Conservation (phyloP, 2,888 invertebrate species). For the Alloplasta piceator region DNA sequence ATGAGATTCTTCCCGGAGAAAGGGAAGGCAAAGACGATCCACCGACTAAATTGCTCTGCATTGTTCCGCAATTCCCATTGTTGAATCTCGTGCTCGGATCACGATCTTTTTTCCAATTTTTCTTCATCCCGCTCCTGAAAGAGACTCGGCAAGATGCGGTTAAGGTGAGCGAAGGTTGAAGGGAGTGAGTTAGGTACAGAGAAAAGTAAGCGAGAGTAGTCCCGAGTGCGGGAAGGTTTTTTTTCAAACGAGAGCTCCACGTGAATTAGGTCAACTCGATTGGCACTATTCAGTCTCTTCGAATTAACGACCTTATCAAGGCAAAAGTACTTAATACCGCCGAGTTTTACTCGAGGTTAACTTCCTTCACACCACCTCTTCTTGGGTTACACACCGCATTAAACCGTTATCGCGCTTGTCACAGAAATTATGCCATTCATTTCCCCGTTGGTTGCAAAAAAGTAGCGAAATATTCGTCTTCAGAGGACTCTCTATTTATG, state of each 20-base stretch:
- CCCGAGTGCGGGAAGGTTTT: not conserved
- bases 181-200: not conserved
- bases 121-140: constrained; percentile 1
- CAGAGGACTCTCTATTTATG: no score
- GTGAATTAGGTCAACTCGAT: constrained; percentile 57
- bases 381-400: no score
- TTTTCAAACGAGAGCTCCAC: constrained; percentile 29
- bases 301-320: constrained; percentile 53
- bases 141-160: constrained; percentile 19
- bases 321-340: constrained; percentile 28
- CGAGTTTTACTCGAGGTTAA: not conserved
- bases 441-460: no score
- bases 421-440: no score
- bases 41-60: no score
- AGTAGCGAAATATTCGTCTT: no score
- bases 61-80: no score
- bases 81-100: no score
- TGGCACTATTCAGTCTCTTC: constrained; percentile 56
- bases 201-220: constrained; percentile 9
- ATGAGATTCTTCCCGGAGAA: no score
- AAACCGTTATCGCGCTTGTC: no score
- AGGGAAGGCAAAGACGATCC: no score
- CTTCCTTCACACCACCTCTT: no score
- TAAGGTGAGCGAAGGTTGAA: constrained; percentile 18
- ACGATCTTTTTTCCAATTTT: not conserved